Evolutionary conservation across 2,113 vertebrate genomes (phyloP).

Genomic region (Lamprologus speciosus): DNA sequence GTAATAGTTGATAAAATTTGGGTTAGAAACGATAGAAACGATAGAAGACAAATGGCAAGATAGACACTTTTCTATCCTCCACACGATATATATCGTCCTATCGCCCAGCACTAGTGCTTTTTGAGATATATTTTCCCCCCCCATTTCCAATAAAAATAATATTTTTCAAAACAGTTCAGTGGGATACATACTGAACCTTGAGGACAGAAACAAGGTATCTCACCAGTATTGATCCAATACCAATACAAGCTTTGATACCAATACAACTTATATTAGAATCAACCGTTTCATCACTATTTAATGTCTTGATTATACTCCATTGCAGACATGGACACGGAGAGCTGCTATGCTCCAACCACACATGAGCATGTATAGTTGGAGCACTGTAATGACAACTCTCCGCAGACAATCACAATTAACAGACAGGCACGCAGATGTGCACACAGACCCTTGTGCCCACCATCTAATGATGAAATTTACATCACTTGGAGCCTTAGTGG

Average conservation of each 20-base stretch:
- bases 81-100: rapidly evolving
- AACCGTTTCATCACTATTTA: background rate
- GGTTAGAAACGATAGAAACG: background rate
- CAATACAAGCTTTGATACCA: background rate
- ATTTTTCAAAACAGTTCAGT: background rate
- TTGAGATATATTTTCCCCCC: background rate
- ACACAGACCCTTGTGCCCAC: background rate
- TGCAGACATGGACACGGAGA: background rate
- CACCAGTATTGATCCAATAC: background rate
- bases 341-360: background rate
- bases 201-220: background rate
- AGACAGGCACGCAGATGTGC: background rate
- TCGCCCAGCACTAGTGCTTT: background rate
- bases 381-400: background rate
- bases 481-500: background rate
- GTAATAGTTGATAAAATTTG: rapidly evolving
- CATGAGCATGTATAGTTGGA: background rate
- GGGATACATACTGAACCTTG: background rate
- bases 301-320: background rate
- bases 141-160: background rate
- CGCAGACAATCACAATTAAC: background rate
- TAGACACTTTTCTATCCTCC: background rate
- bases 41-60: background rate
- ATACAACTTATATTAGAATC: background rate
- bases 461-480: background rate